These are phyloP conservation scores for Epinotia nisella DNA, from an alignment of 2,888 invertebrate genomes.

Conservation along the genomic window DNA sequence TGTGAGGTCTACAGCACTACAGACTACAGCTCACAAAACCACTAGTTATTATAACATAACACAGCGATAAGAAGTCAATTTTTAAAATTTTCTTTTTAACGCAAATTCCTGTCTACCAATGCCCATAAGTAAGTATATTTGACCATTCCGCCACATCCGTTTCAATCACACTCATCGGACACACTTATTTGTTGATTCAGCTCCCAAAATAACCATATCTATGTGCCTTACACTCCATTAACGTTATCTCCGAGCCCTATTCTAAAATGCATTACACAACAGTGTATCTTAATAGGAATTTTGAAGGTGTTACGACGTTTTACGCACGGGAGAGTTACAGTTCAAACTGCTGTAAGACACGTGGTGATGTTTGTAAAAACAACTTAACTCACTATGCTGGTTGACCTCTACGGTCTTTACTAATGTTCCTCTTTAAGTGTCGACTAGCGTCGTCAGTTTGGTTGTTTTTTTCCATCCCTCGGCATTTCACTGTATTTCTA, in stretches of 20 bases:
- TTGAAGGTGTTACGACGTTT: not conserved
- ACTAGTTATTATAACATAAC: too few relatives aligned
- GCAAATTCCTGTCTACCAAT: not conserved
- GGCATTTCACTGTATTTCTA: not conserved
- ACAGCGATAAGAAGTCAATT: too few relatives aligned
- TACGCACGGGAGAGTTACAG: not conserved
- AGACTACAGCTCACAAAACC: too few relatives aligned
- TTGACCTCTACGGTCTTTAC: not conserved
- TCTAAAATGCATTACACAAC: not conserved
- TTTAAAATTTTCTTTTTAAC: not conserved
- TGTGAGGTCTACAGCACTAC: too few relatives aligned
- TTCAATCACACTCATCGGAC: slow-evolving; percentile 15
- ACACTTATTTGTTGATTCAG: slow-evolving; percentile 34
- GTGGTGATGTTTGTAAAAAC: not conserved
- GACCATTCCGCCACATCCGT: slow-evolving; percentile 8
- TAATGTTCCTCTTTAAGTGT: not conserved
- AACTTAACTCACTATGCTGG: not conserved
- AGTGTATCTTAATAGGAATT: not conserved
- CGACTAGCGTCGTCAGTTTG: not conserved
- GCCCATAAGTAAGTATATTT: not conserved
- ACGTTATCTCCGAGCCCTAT: slow-evolving; percentile 58
- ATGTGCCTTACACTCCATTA: slow-evolving; percentile 58
- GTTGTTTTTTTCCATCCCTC: too few relatives aligned
- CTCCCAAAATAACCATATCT: slow-evolving; percentile 47
- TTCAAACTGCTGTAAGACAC: not conserved